Conservation (phyloP, 2,888 invertebrate species). For the Taphrorychus bicolor region DNA sequence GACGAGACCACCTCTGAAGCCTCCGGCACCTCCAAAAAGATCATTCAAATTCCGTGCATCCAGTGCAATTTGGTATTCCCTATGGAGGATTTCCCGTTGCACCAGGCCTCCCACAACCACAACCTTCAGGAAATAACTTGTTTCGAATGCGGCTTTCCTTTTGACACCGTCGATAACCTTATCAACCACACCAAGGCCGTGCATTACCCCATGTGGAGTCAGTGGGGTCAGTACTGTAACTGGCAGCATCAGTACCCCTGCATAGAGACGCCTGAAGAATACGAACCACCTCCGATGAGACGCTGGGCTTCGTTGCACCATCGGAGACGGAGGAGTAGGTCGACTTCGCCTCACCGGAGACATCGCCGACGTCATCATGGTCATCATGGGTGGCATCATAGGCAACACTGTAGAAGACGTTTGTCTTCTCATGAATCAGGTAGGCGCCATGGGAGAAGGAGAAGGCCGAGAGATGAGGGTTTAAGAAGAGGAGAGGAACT, state of each 20-base stretch:
- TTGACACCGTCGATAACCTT: conserved; percentile 19
- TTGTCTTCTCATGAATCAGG: background rate
- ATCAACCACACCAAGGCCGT: conserved; percentile 18
- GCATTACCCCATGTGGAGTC: conserved; percentile 22
- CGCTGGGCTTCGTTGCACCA: conserved; percentile 7
- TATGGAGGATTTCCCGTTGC: conserved; percentile 11
- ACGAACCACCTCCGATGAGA: conserved; percentile 1
- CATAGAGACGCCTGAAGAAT: background rate
- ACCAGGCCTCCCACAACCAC: conserved; percentile 15
- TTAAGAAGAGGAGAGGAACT: too few species aligned
- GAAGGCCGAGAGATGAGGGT: background rate
- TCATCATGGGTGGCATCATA: conserved; percentile 1
- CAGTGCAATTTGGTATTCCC: conserved; percentile 17
- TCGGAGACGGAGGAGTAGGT: background rate
- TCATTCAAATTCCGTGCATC: conserved; percentile 28
- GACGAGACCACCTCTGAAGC: background rate
- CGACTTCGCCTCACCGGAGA: background rate
- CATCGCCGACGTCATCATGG: background rate
- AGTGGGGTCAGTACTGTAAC: conserved; percentile 27
- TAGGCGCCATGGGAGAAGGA: background rate
- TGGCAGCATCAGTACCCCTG: conserved; percentile 7
- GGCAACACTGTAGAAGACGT: background rate
- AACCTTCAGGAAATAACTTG: conserved; percentile 18
- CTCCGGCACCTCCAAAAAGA: background rate
- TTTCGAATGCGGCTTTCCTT: conserved; percentile 20